Base-by-base conservation (phyloP, 2,113 vertebrate species). In the Leucoraja erinaceus region DNA sequence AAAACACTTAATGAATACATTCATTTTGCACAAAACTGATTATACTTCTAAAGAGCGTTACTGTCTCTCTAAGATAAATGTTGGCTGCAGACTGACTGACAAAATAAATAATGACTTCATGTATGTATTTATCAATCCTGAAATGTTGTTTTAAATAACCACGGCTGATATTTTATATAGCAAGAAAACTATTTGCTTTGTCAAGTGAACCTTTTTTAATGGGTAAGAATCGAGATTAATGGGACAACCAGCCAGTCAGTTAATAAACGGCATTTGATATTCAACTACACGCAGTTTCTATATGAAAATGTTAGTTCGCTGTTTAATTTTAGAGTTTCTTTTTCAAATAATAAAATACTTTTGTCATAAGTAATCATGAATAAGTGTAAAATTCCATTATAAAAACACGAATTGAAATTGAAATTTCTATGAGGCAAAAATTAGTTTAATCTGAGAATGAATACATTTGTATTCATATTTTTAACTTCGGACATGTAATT, bases 61-160 rank as follows among this genome's bases (percentile, higher is more conserved):
- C 63, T 88, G 59, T 91, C 90, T 91, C 90, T 91, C 66, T 70
- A 91, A 91, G 90, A 72, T 91, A 91, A 91, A 91, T 91, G 68
- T 47, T 91, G 68, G 20, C 33, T 14, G 68, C 72, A 33, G 68
- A 72, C 70, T 91, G 33, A 91, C 90, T 91, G 68, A 72, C 83
- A 63, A 88, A 91, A 47, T 91, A 91, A 91, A 91, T 91, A 91
- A 91, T 91, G 72, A 91, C 90, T 91, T 72, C 90, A 91, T 54
- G 68, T 91, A 91, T 70, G 10, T 91, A 91, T 54, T 72, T 91
- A 72, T 91, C 90, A 91, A 72, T 91, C 68, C 68, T 91, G 90
- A 91, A 72, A 91, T 91, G 90, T 91, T 47, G 90, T 54, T 91
- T 70, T 91, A 91, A 91, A 91, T 91, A 91, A 91, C 33, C 68